Conservation (phyloP, 2,797 vertebrate genomes). For the Antrozous pallidus region DNA sequence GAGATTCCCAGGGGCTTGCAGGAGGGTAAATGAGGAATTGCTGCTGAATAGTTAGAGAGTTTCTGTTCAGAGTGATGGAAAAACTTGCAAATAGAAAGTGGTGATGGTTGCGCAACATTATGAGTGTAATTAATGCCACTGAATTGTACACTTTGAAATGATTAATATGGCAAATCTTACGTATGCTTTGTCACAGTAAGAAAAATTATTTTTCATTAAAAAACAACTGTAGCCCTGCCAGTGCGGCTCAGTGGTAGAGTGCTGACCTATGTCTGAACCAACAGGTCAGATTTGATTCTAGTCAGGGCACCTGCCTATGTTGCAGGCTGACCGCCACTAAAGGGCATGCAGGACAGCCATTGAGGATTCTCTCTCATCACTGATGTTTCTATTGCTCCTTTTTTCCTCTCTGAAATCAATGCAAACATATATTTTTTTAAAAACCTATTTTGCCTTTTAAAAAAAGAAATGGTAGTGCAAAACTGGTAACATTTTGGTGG, state of each 20-base stretch:
- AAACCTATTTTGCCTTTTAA: too few species aligned
- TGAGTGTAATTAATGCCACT: neutral
- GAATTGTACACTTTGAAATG: neutral
- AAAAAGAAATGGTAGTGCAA: neutral
- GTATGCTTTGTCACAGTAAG: neutral
- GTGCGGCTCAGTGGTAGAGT: too few species aligned
- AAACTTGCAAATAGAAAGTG: neutral
- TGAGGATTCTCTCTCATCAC: too few species aligned
- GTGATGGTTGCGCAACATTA: neutral
- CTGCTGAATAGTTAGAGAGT: neutral
- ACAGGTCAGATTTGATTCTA: too few species aligned
- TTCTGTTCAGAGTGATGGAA: neutral
- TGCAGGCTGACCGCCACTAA: too few species aligned
- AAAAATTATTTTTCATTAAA: neutral
- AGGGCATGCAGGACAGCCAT: too few species aligned
- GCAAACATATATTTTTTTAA: too few species aligned
- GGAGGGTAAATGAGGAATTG: neutral
- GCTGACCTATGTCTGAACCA: too few species aligned
- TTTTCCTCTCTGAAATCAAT: too few species aligned
- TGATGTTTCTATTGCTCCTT: too few species aligned
- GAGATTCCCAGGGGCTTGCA: neutral
- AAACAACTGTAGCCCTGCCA: neutral
- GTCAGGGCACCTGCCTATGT: too few species aligned
- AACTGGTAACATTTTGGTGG: neutral
- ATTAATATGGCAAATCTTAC: neutral